Base-by-base conservation (phyloP, 2,113 vertebrate species). In the Corapipo altera region DNA sequence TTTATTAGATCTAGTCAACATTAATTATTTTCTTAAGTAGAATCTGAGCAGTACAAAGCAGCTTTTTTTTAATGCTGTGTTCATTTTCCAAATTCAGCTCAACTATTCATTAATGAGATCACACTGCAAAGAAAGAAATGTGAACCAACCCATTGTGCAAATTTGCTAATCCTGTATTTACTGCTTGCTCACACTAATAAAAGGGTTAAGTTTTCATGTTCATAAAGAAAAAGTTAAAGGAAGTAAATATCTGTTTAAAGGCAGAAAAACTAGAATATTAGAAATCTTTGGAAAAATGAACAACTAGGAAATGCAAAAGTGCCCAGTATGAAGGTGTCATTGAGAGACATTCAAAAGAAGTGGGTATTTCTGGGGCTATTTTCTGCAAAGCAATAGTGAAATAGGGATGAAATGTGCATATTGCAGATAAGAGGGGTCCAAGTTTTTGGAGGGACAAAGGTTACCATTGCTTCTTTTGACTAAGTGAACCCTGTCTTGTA, bases 91-190 rank as follows among this genome's bases (percentile, higher is more conserved):
- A 88, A 90, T 85, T 71, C 54, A 51, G 4, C 59, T 74, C 88
- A 82, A 94, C 88, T 71, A 55, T 77, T 95, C 80, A 27, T 91
- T 94, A 95, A 91, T 66, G 90, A 91, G 91, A 88, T 74, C 75
- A 77, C 59, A n/a, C 46, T 39, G 67, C 74, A 89, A 85, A 78
- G 89, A 85, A 87, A 66, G 66, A 87, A 62, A 76, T 39, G 43
- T 48, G 74, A 88, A 74, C 30, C 46, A 83, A 66, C 49, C 44
- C 49, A 83, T 12, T 54, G 49, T 79, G 37, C 43, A 54, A 43
- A 43, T 76, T 48, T 49, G 39, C 69, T 90, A 95, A 96, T 76
- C 82, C 85, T 65, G 5, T 65, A 27, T 73, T 94, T 85, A 61
- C 58, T 54, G 5, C 58, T 43, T 55, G 41, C 26, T 70, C 59